Evolutionary conservation across 2,113 vertebrate species (phyloP).

Genomic region (Bombycilla garrulus): DNA sequence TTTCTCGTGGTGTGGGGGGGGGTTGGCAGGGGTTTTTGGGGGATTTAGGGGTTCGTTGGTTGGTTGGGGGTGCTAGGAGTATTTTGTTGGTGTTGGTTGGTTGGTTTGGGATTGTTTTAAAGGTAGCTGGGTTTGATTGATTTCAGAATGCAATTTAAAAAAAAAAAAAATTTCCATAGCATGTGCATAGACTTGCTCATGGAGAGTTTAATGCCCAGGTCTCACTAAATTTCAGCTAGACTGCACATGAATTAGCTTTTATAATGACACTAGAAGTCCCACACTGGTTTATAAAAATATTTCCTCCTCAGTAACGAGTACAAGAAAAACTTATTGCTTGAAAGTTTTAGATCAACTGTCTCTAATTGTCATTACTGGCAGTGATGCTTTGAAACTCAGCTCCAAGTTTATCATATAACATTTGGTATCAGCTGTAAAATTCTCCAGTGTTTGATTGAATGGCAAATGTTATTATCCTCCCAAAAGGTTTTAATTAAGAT

Average conservation of each 20-base stretch:
- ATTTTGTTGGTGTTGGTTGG: background rate
- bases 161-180: background rate
- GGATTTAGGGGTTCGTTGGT: accelerated
- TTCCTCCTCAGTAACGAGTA: background rate
- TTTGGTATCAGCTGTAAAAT: constrained; percentile 18
- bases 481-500: constrained; percentile 43
- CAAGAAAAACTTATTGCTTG: background rate
- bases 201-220: background rate
- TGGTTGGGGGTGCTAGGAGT: background rate
- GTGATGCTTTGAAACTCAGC: background rate
- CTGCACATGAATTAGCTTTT: background rate
- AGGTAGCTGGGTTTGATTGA: background rate
- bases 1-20: no score
- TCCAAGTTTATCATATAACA: background rate
- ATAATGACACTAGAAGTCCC: background rate
- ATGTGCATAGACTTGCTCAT: background rate
- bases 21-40: accelerated
- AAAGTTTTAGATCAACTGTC: background rate
- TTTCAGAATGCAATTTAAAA: background rate
- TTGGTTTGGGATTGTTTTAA: background rate
- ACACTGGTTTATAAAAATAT: background rate
- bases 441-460: background rate
- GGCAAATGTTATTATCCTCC: background rate
- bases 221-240: background rate
- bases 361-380: background rate